Evolutionary conservation across 2,888 invertebrate genomes (phyloP), one percentile per base, ranked within the genome.

Genomic region (Coleophora flavipennella): DNA sequence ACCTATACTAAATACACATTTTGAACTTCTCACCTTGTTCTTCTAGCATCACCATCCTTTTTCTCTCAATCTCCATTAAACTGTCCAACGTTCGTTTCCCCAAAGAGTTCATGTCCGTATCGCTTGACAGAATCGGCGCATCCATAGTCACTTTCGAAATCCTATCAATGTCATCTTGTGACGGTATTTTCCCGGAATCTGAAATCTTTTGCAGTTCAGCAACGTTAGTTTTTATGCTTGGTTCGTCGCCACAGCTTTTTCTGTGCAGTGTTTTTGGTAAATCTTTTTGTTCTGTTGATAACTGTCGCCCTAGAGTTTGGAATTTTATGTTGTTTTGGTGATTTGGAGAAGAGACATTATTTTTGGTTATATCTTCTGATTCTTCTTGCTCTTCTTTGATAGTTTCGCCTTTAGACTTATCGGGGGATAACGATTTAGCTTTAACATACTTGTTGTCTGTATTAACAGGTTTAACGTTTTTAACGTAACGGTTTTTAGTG

Each of bases 1-100:
- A n/a, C n/a, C n/a, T n/a, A n/a, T n/a, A n/a, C n/a, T n/a, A n/a
- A n/a, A n/a, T n/a, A n/a, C n/a, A n/a, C n/a, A n/a, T n/a, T n/a
- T n/a, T n/a, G n/a, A n/a, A n/a, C n/a, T n/a, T n/a, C n/a, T 48
- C 76, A 94, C 96, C 96, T 91, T 96, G 95, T 72, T 95, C 94
- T 48, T 93, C 94, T 62, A 96, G 85, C 86, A 95, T 91, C 53
- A 92, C 86, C 61, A 94, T 90, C 40, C 96, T 84, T 71, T 95
- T 95, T 56, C 93, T 89, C 71, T 96, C 96, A 44, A 96, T 94
- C 78, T 96, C 95, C 79, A 92, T 92, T 43, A 96, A 86, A 51
- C 95, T 95, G 55, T 94, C 94, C 51, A 94, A 87, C 1, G 95
- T 93, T 60, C 93, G 90, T 44, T 91, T 89, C 12, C 93, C 92